Evolutionary conservation across 2,888 invertebrate genomes (phyloP), one percentile per base, ranked within the genome.

Genomic region (Dicycla oo): DNA sequence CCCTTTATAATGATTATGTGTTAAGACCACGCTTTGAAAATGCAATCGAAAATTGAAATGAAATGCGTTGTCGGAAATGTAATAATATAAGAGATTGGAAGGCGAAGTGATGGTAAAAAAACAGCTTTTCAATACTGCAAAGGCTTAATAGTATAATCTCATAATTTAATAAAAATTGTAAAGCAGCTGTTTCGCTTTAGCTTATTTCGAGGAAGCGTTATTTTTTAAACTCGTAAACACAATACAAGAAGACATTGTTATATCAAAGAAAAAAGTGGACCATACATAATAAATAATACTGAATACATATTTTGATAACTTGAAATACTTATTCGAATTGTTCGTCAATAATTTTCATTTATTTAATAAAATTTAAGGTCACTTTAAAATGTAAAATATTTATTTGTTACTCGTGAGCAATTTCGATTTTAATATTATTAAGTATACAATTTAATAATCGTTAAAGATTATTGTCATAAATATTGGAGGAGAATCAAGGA

Each of bases 21-120:
- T 81, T 83, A 81, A 77, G 69, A 82, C 30, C 70, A 82, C 70
- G 83, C 73, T 87, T 87, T 83, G 81, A 88, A 88, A 90, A 90
- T 90, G 89, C 90, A 88, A 87, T 82, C 64, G 78, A 82, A 75
- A 74, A 86, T 87, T 88, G 78, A 90, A 89, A 88, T 90, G 88
- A 89, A 92, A 89, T 89, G 85, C 84, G 73, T 89, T 77, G 87
- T 89, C 89, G 90, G 90, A 91, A 92, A 88, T 91, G 86, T 86
- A 77, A 65, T 69, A 73, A 73, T 61, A 71, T 71, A 69, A 69
- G n/a, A 79, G 6, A 64, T 82, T 78, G 80, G 69, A 79, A 74
- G 81, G 83, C 54, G 67, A 83, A 80, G 56, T 63, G 53, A 43
- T 81, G 53, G 30, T 73, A 63, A 53, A 62, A 69, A 75, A 72